Base-by-base conservation (phyloP, 2,888 invertebrate genomes). In the Leucoptera coffeella region DNA sequence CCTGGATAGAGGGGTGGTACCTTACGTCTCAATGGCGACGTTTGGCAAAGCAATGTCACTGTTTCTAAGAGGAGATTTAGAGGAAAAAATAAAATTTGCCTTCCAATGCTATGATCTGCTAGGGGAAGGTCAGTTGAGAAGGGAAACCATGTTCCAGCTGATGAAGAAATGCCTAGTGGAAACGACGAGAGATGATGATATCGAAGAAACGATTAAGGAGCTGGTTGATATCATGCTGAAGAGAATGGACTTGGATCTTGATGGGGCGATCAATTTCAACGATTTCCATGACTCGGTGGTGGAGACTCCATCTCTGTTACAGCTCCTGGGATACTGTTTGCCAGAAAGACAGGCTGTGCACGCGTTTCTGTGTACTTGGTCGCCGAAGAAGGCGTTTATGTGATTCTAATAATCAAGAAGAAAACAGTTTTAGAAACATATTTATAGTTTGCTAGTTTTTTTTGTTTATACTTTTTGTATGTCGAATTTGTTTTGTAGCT, bases 131-230 rank as follows among this genome's bases (percentile, higher is more conserved):
- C 50, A 72, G 31, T 60, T 88, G 14, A 75, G 80, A 15, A 65
- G 83, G 15, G 85, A 86, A 39, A 78, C 78, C n/a, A 80, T 87
- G 71, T 80, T 80, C 38, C 74, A 77, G 37, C 53, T 82, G 13
- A 64, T 83, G 54, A 69, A 69, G 36, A 69, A 71, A 28, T 72
- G 73, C 33, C 43, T 72, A 34, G 65, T 71, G 24, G 78, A 69
- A 40, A 69, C 75, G 1, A 77, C 78, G 1, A 42, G 65, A 32
- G 78, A 77, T 24, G 86, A 85, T 31, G 87, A 87, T 37, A 79
- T 84, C 25, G 83, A 82, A 30, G 86, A 86, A 47, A 79, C 78
- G 27, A 78, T 78, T 0, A 78, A 75, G n/a, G 88, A 88, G 42
- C 65, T 87, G 43, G 78, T 82, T 1, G 84, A 84, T 38, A 74